These are phyloP conservation scores for Drosophila navojoa DNA, from an alignment of 1,140 invertebrate species.

Conservation along the genomic window DNA sequence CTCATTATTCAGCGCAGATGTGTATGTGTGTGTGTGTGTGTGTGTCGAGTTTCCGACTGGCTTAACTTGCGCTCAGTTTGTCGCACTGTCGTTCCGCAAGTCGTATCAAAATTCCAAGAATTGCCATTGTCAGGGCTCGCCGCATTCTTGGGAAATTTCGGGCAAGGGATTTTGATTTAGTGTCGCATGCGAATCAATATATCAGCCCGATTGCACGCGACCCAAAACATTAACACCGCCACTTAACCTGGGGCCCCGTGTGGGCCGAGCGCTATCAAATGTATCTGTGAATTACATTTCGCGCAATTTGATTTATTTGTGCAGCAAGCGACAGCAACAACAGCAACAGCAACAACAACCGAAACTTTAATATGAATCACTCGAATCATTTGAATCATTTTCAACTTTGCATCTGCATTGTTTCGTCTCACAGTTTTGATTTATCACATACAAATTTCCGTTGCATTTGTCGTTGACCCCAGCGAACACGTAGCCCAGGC, in stretches of 20 bases:
- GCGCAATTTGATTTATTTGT: slow-evolving; percentile 60
- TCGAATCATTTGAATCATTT: slow-evolving; percentile 76
- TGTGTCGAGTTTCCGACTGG: slow-evolving; percentile 8
- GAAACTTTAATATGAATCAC: slow-evolving; percentile 78
- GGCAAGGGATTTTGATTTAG: slow-evolving; percentile 68
- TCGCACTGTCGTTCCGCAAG: background rate
- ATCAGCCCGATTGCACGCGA: slow-evolving; percentile 70
- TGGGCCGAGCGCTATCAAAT: slow-evolving; percentile 11
- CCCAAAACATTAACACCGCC: slow-evolving; percentile 42
- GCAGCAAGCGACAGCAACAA: background rate
- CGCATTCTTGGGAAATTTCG: slow-evolving; percentile 57
- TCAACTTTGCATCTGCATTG: slow-evolving; percentile 38
- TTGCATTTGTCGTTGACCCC: slow-evolving; percentile 7
- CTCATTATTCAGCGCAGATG: slow-evolving; percentile 20
- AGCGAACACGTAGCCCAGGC: slow-evolving; percentile 24
- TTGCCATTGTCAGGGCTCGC: slow-evolving; percentile 46
- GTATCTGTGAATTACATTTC: slow-evolving; percentile 49
- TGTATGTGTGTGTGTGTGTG: background rate
- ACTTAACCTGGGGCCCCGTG: slow-evolving; percentile 35
- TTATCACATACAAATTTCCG: slow-evolving; percentile 56
- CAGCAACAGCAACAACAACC: slow-evolving; percentile 14
- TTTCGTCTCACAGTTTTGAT: slow-evolving; percentile 65
- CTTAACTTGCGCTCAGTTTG: slow-evolving; percentile 3
- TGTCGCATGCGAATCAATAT: slow-evolving; percentile 69
- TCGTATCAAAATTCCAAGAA: slow-evolving; percentile 68